A percentile compares a stretch with the other conserved stretches of the same genome.
Conservation (phyloP, 2,113 vertebrate genomes). For the Otolemur garnettii region DNA sequence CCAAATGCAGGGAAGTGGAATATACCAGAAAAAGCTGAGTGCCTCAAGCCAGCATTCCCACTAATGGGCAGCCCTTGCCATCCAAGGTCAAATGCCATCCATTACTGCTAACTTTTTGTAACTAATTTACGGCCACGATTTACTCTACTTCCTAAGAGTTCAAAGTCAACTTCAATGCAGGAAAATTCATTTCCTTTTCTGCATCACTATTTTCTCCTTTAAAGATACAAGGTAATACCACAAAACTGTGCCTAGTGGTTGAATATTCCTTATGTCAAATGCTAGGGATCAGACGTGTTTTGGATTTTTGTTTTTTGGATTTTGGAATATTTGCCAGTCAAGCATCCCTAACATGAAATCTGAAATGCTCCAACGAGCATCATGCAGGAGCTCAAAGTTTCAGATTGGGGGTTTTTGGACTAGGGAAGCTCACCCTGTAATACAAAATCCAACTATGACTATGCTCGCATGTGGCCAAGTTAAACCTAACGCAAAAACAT, state of each 20-base stretch:
- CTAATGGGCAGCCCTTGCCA: background rate
- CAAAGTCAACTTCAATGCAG: constrained; percentile 61
- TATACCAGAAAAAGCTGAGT: background rate
- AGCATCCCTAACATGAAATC: background rate
- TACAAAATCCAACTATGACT: background rate
- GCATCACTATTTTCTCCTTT: background rate
- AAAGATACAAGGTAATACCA: background rate
- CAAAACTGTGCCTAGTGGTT: background rate
- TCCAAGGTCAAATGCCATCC: constrained; percentile 21
- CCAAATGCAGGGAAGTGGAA: constrained; percentile 17
- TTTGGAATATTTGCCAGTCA: background rate
- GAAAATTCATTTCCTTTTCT: constrained; percentile 3
- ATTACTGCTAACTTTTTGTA: constrained; percentile 52
- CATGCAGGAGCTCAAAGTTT: background rate
- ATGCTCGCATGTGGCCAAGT: background rate
- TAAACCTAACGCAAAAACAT: background rate
- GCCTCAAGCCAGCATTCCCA: constrained; percentile 4
- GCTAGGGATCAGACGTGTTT: background rate
- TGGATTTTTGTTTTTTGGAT: background rate
- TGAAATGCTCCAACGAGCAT: background rate
- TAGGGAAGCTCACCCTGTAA: background rate
- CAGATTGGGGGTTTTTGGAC: background rate
- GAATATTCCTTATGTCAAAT: background rate
- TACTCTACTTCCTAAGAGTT: constrained; percentile 46
- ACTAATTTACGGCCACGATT: constrained; percentile 42